A percentile compares a stretch with the other conserved stretches of the same genome.
Conservation (phyloP, 2,797 vertebrate genomes). For the Gymnoscopelus braueri region DNA sequence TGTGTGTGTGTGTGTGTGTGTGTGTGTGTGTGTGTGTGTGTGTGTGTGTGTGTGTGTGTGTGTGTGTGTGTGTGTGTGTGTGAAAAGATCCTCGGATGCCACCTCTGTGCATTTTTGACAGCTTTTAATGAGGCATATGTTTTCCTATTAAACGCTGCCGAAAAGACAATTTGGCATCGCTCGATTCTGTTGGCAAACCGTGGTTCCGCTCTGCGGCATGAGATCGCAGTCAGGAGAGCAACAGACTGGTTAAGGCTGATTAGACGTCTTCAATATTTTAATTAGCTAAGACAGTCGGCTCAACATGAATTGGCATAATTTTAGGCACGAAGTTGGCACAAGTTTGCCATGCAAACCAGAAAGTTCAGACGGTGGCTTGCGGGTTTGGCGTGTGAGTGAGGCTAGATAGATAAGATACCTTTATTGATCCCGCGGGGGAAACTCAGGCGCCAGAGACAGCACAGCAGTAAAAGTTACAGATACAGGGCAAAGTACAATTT, state of each 20-base stretch:
- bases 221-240: slow-evolving; percentile 55
- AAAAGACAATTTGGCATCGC: slow-evolving; percentile 51
- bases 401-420: too few species aligned
- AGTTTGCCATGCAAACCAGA: slow-evolving; percentile 19
- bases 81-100: slow-evolving; percentile 57
- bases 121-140: slow-evolving; percentile 84
- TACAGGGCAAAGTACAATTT: too few species aligned
- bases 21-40: too few species aligned
- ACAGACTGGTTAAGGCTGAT: slow-evolving; percentile 64
- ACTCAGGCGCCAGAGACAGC: too few species aligned
- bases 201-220: slow-evolving; percentile 52
- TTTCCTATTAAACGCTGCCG: slow-evolving; percentile 56
- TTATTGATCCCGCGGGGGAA: too few species aligned
- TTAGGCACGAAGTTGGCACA: slow-evolving; percentile 14
- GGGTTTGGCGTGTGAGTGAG: too few species aligned
- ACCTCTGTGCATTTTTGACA: slow-evolving; percentile 64
- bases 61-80: slow-evolving; percentile 22
- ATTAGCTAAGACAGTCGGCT: slow-evolving; percentile 52
- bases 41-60: too few species aligned
- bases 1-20: too few species aligned
- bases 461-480: too few species aligned
- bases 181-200: slow-evolving; percentile 54
- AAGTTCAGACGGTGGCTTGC: neutral
- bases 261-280: slow-evolving; percentile 56
- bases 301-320: slow-evolving; percentile 53